A percentile compares a stretch with the other conserved stretches of the same genome.
Evolutionary conservation across 2,797 vertebrate genomes (phyloP).

Genomic region (Nyctibius grandis): DNA sequence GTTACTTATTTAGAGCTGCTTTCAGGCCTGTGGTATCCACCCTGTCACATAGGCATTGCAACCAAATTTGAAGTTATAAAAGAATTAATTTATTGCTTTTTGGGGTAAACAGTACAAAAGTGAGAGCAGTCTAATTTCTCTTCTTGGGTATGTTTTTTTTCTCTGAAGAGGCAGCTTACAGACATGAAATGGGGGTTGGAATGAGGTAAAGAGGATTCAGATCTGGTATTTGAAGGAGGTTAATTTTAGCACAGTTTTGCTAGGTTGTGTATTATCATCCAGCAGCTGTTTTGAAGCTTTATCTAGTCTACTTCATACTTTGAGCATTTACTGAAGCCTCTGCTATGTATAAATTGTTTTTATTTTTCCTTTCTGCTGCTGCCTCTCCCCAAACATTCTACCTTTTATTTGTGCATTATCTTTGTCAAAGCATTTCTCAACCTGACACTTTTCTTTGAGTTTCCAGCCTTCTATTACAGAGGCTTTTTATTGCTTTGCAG

Average conservation of each 20-base stretch:
- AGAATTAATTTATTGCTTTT: neutral
- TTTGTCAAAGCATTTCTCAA: slow-evolving; percentile 50
- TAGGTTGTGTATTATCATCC: neutral
- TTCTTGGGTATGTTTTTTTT: fast-evolving
- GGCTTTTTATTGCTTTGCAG: slow-evolving; percentile 3
- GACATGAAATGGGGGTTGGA: neutral
- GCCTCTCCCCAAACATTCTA: neutral
- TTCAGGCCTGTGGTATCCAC: neutral
- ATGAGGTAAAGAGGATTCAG: neutral
- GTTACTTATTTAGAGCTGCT: neutral
- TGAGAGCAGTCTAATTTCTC: fast-evolving
- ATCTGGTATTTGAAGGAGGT: neutral
- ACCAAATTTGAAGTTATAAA: neutral
- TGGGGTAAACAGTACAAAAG: neutral
- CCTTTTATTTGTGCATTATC: slow-evolving; percentile 34
- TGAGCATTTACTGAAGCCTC: slow-evolving; percentile 9
- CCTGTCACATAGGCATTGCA: too few relatives aligned
- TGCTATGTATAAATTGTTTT: slow-evolving; percentile 18
- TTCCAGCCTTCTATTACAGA: neutral
- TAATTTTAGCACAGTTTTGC: neutral
- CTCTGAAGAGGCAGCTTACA: neutral
- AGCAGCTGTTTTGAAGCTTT: neutral
- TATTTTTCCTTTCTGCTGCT: slow-evolving; percentile 27
- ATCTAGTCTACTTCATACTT: neutral
- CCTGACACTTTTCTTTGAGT: slow-evolving; percentile 33